These are phyloP conservation scores for Macrostomum lignano DNA, from an alignment of 1,140 invertebrate species.

Conservation along the genomic window DNA sequence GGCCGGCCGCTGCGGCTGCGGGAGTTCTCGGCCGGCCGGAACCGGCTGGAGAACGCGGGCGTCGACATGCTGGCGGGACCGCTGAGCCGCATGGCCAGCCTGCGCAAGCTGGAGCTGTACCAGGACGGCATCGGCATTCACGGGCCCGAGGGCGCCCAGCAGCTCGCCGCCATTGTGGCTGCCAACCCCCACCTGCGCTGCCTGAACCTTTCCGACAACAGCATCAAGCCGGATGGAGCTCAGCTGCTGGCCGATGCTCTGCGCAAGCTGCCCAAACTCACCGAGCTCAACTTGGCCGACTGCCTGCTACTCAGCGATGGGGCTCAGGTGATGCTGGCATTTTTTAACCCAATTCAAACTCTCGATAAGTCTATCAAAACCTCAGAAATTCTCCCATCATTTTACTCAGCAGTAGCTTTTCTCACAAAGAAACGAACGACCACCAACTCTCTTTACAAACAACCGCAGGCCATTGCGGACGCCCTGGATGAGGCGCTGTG, in stretches of 20 bases:
- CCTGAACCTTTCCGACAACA: slow-evolving; percentile 3
- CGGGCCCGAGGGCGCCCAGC: neutral
- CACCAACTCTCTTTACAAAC: too few relatives aligned
- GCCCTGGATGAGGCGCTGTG: too few relatives aligned
- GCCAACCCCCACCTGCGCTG: neutral
- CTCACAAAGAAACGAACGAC: too few relatives aligned
- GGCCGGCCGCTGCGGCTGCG: slow-evolving; percentile 42
- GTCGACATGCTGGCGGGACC: slow-evolving; percentile 44
- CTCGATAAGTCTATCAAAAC: too few relatives aligned
- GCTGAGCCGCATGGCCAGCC: neutral
- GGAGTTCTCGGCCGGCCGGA: slow-evolving; percentile 67
- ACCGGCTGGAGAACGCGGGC: slow-evolving; percentile 71
- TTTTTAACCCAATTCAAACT: too few relatives aligned
- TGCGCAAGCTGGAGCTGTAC: slow-evolving; percentile 1
- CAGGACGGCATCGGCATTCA: slow-evolving; percentile 6
- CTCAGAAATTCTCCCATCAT: too few relatives aligned
- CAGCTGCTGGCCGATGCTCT: neutral
- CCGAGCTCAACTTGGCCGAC: slow-evolving; percentile 2
- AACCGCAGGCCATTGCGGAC: too few relatives aligned
- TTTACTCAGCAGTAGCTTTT: too few relatives aligned
- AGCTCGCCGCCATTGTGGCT: neutral
- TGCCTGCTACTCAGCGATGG: slow-evolving; percentile 1
- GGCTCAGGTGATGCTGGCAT: too few relatives aligned
- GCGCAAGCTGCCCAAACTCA: neutral
- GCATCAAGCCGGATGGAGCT: slow-evolving; percentile 4